Conservation (phyloP, 2,888 invertebrate species). For the Coleophora deauratella region DNA sequence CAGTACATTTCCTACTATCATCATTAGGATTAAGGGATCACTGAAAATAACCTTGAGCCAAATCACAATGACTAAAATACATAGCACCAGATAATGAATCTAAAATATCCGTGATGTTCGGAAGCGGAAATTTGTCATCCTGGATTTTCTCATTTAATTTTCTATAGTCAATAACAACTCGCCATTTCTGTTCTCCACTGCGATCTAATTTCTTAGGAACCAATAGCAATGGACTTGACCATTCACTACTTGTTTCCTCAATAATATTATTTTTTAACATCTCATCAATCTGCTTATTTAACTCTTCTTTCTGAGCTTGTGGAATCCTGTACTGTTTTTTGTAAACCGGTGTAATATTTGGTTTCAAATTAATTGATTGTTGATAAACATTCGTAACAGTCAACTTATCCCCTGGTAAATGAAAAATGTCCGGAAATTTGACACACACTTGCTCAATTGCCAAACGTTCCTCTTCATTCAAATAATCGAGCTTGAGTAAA, state of each 20-base stretch:
- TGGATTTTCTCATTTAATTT: background rate
- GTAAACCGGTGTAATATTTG: background rate
- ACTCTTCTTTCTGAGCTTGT: background rate
- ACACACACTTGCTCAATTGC: background rate
- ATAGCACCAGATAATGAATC: slow-evolving; percentile 3
- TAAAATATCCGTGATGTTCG: background rate
- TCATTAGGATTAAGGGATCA: background rate
- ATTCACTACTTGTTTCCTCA: background rate
- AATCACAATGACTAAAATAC: slow-evolving; percentile 4
- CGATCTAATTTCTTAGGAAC: background rate
- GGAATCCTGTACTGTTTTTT: background rate
- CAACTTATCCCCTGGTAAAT: background rate
- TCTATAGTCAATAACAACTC: background rate
- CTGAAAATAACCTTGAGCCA: slow-evolving; percentile 6
- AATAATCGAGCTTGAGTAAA: background rate
- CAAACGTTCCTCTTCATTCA: background rate
- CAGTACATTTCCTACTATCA: slow-evolving; percentile 5
- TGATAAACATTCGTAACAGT: background rate
- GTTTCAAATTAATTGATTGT: background rate
- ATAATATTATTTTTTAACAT: background rate
- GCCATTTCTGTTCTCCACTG: background rate
- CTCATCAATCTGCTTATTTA: background rate
- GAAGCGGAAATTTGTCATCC: background rate
- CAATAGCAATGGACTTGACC: background rate
- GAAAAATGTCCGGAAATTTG: background rate